Evolutionary conservation across 2,113 vertebrate species (phyloP), one percentile per base, ranked within the genome.

Genomic region (Megaceryle torquata): DNA sequence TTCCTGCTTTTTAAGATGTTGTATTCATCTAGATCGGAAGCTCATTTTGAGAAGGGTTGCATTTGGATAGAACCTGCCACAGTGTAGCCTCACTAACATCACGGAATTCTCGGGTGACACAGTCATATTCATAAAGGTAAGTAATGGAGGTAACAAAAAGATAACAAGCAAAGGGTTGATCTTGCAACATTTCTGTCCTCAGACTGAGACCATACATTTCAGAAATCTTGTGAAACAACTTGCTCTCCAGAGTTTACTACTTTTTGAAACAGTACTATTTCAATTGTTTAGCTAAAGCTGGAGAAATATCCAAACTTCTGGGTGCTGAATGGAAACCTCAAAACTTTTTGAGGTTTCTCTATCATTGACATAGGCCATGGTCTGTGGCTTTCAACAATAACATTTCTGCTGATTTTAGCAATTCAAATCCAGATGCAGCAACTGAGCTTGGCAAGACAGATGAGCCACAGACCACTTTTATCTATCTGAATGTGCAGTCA

Each of bases 361-460:
- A 37, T 61, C 90, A 84, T 26, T 86, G 88, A 84, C 80, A 96
- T 43, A 92, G 94, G 82, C 86, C 74, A 80, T 12, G 28, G 70
- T 72, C 83, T 96, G 96, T 89, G 95, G 96, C 81, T 96, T 96
- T 93, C 94, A 95, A 92, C 95, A 97, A 91, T 88, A 97, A 96
- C 61, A 86, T 77, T 77, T 94, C 79, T 86, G 83, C 92, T 96
- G 91, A 93, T 94, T 93, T 95, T 95, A 96, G 93, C 86, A 94
- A 85, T 88, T 82, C 78, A 53, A 89, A 82, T 72, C 92, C 93
- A 96, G 90, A 93, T 82, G 74, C 53, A 92, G 61, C 74, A 89
- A 91, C 86, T 43, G 74, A 89, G 50, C 31, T 84, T 92, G 74
- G 86, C 83, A 91, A 91, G 92, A 86, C 65, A 77, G 54, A 89